These are phyloP conservation scores for Onychomys arenicola DNA, from an alignment of 2,797 vertebrate genomes.

Conservation along the genomic window DNA sequence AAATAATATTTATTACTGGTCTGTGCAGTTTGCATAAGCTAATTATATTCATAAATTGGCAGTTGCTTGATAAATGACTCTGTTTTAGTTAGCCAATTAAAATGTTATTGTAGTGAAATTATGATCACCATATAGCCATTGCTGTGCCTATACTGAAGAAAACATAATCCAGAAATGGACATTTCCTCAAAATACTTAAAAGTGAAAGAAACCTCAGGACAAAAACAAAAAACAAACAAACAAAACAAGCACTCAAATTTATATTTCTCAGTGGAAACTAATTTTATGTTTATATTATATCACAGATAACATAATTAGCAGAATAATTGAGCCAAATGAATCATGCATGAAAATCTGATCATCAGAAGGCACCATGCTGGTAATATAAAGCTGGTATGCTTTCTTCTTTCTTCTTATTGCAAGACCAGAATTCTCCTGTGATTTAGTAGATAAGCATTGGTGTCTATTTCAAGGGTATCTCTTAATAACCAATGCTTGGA, in stretches of 20 bases:
- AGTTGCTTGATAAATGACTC: background rate
- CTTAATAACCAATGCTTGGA: constrained; percentile 80
- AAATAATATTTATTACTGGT: constrained; percentile 21
- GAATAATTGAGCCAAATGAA: constrained; percentile 84
- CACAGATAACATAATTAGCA: constrained; percentile 82
- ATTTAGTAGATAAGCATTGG: constrained; percentile 58
- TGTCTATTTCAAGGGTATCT: constrained; percentile 67
- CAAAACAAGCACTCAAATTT: constrained; percentile 69
- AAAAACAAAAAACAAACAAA: constrained; percentile 68
- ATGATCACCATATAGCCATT: background rate
- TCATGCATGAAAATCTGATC: constrained; percentile 85
- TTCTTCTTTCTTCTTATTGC: constrained; percentile 80
- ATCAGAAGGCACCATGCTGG: constrained; percentile 77
- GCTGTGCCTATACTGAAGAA: background rate
- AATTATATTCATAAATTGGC: background rate
- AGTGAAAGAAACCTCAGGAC: constrained; percentile 57
- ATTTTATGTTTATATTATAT: constrained; percentile 81
- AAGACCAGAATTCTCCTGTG: constrained; percentile 69
- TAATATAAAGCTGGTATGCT: constrained; percentile 68
- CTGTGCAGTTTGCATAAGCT: background rate
- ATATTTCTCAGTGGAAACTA: constrained; percentile 80
- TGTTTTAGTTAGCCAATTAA: background rate
- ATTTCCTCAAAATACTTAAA: constrained; percentile 77
- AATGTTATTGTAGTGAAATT: background rate
- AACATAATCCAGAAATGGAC: background rate